Conservation (phyloP, 2,113 vertebrate genomes). For the Sinocyclocheilus rhinocerous region DNA sequence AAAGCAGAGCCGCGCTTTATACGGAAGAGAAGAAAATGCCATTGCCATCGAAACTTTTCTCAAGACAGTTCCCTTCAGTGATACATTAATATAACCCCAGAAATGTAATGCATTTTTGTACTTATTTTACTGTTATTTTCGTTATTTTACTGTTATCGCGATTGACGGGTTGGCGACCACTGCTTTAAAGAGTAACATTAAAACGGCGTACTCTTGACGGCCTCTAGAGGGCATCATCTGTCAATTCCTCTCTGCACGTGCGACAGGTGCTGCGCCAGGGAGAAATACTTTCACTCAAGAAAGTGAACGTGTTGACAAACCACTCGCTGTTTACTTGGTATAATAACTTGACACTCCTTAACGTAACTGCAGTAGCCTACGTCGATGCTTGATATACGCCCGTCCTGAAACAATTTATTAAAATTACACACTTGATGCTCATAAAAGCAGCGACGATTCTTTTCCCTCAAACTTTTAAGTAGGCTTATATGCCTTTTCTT, state of each 20-base stretch:
- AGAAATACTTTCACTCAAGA: background rate
- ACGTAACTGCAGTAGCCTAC: background rate
- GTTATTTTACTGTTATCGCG: too few species aligned
- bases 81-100: too few species aligned
- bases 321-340: background rate
- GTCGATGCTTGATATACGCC: background rate
- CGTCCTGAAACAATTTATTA: background rate
- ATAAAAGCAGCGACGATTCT: background rate
- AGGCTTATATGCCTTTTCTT: background rate
- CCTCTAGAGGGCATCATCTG: constrained; percentile 13
- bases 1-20: too few species aligned
- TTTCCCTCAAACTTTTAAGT: background rate
- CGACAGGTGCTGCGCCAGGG: background rate
- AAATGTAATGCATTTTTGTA: too few species aligned
- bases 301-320: background rate
- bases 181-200: background rate
- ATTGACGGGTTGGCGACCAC: too few species aligned
- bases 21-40: too few species aligned
- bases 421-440: background rate
- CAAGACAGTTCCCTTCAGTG: too few species aligned
- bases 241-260: constrained; percentile 16
- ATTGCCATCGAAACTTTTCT: too few species aligned
- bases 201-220: background rate
- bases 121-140: too few species aligned
- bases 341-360: background rate